Base-by-base conservation (phyloP, 2,888 invertebrate genomes). In the Drosophila prostipennis region DNA sequence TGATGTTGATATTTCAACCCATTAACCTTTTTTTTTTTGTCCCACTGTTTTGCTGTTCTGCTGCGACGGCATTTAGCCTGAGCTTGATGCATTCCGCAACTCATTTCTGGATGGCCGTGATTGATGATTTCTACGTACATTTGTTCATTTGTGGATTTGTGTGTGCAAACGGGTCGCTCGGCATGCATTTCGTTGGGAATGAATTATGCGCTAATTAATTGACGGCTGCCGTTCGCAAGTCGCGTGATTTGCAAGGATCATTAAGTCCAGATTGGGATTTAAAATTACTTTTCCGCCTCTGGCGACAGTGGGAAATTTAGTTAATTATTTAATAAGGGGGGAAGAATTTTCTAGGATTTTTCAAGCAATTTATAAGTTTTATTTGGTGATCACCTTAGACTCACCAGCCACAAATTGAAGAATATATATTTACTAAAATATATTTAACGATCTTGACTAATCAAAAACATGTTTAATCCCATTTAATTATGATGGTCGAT, bases 1-100 rank as follows among this genome's bases (percentile, higher is more conserved):
- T 83, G 74, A 77, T 76, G 79, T 77, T 71, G 72, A 71, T 84
- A 87, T 84, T 79, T 73, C 52, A 67, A 77, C 69, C 77, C 85
- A 83, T 83, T 83, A 84, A 61, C 79, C 77, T 75, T 87, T 86
- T 79, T 45, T 45, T 29, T 7, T 8, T 29, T 7, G n/a, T 45
- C 4, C 42, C 11, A 6, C 10, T 8, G 14, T 4, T 6, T 19
- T 42, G 11, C 19, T 42, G 10, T 43, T 81, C 46, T 37, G 43
- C 36, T 26, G 57, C 39, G 11, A 36, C 23, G 45, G 60, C 61
- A 57, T 54, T 45, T 72, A 69, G 64, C 55, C 55, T 39, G 42
- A 51, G 56, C 57, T 53, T 54, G 68, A 64, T 77, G 77, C 67
- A 76, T 80, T 58, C 64, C 49, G 34, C 32, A 53, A 54, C 76